phyloP scores from a whole-genome alignment of 2,113 vertebrate species.

The Equus przewalskii region DNA sequence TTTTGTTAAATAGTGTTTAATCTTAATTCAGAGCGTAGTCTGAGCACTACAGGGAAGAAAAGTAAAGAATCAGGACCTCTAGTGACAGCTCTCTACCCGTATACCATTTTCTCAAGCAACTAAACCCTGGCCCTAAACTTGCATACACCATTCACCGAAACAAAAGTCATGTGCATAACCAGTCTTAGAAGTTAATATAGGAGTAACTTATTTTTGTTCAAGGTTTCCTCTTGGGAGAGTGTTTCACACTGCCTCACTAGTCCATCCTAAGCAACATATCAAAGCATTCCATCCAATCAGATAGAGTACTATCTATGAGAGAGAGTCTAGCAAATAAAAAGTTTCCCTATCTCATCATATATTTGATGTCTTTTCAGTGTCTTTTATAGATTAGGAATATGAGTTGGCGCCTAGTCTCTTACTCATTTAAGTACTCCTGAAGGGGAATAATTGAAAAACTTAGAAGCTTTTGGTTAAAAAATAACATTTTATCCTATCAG shows the following conservation, averaged over 20 bases:
- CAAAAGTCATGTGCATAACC: background rate
- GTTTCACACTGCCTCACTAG: background rate
- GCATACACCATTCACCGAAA: background rate
- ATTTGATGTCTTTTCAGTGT: background rate
- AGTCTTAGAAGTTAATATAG: background rate
- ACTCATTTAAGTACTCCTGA: background rate
- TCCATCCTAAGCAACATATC: background rate
- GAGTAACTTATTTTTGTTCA: background rate
- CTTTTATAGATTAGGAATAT: background rate
- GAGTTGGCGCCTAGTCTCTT: background rate
- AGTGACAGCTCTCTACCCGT: background rate
- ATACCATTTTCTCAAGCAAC: background rate
- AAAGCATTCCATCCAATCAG: background rate
- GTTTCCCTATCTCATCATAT: background rate
- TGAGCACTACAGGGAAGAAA: background rate
- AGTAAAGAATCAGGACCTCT: background rate
- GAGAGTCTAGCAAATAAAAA: background rate
- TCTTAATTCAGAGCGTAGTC: background rate
- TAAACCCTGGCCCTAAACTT: background rate
- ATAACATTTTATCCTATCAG: background rate
- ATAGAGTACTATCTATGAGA: background rate
- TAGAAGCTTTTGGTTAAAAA: background rate
- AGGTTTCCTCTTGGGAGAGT: background rate
- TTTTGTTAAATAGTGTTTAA: constrained; percentile 26
- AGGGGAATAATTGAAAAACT: background rate